Base-by-base conservation (phyloP, 2,888 invertebrate genomes). In the Philaethria dido region DNA sequence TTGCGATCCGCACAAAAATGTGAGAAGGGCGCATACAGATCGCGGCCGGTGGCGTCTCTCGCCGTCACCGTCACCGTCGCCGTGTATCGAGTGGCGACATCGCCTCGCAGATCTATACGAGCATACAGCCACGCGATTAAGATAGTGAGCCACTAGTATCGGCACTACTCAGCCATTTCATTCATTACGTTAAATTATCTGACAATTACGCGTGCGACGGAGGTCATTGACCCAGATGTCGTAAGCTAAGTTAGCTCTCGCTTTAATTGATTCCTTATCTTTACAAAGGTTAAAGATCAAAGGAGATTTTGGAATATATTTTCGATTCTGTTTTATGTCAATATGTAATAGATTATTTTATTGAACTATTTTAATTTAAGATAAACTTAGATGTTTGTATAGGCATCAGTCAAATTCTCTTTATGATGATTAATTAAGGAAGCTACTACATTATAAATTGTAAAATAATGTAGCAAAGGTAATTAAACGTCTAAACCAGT, bases 151-250 rank as follows among this genome's bases (percentile, higher is more conserved):
- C 59, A 86, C 83, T 84, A 83, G 84, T 83, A 86, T 67, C 16
- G 36, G 39, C 18, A 33, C 42, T 29, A 8, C 45, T 44, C 14
- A 25, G 50, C 50, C 42, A 42, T 50, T 64, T 80, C 84, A 86
- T 89, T 88, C 86, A 87, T 87, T 86, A 83, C 81, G 82, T 83
- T 85, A 52, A 81, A 84, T 87, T 84, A 84, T 79, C 80, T 80
- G 76, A 83, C 83, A 87, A 85, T 87, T 86, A 84, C 81, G 75
- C 78, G 75, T 73, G 79, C 78, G 77, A 68, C 77, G 74, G 80
- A 86, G 88, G 87, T 88, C 86, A 78, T 85, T 87, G 87, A 76
- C 85, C 73, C 48, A 59, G 50, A 33, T 52, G 22, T 62, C 36
- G 57, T 44, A 60, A 50, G 42, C 42, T 20, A 20, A n/a, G 18